These are phyloP conservation scores for Pelosia muscerda DNA, from an alignment of 2,888 invertebrate genomes.

Conservation along the genomic window DNA sequence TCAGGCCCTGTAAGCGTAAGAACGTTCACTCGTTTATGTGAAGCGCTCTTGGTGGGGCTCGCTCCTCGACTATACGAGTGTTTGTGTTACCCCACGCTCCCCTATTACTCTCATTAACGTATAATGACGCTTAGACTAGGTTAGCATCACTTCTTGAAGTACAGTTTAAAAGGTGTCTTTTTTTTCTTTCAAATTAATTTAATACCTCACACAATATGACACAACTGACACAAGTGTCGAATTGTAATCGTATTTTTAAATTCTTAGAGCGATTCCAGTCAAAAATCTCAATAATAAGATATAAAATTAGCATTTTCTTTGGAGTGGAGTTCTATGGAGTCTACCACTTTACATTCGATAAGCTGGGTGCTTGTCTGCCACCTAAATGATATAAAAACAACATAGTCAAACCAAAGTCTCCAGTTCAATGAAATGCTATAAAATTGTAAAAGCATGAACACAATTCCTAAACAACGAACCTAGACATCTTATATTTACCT, in stretches of 20 bases:
- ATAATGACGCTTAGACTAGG: slow-evolving; percentile 18
- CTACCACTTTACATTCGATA: too few relatives aligned
- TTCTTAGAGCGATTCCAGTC: too few relatives aligned
- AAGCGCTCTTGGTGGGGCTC: slow-evolving; percentile 56
- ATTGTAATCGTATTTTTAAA: too few relatives aligned
- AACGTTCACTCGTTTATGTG: slow-evolving; percentile 64
- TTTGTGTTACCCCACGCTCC: slow-evolving; percentile 55
- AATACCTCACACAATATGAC: too few relatives aligned
- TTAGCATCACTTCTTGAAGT: background rate
- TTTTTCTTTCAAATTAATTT: background rate
- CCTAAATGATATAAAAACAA: background rate
- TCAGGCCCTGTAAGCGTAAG: slow-evolving; percentile 52
- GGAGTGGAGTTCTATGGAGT: too few relatives aligned
- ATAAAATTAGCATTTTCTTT: background rate
- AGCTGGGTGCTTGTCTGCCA: too few relatives aligned
- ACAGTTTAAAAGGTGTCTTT: background rate
- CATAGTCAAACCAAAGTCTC: background rate
- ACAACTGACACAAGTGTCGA: too few relatives aligned
- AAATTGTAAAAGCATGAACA: slow-evolving; percentile 22
- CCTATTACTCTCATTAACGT: slow-evolving; percentile 48
- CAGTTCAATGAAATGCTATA: slow-evolving; percentile 21
- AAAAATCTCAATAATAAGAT: background rate
- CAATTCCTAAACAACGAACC: slow-evolving; percentile 22
- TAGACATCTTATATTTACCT: slow-evolving; percentile 24
- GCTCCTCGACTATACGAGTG: slow-evolving; percentile 57